Conservation (phyloP, 2,113 vertebrate species). For the Zosterops japonicus region DNA sequence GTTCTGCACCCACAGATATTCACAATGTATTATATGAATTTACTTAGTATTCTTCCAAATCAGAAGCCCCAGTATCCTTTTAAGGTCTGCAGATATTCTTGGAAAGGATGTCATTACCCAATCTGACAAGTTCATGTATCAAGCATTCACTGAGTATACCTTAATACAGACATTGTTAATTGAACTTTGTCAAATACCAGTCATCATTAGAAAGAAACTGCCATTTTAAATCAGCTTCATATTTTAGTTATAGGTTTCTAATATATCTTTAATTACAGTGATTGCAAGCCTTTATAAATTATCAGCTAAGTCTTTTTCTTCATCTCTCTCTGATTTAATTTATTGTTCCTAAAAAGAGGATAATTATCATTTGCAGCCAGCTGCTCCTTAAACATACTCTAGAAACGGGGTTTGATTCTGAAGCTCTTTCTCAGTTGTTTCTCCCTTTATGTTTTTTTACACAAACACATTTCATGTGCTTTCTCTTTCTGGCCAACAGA, state of each 20-base stretch:
- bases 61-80: neutral
- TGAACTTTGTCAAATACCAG: neutral
- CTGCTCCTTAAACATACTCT: neutral
- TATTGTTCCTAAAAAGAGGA: conserved; percentile 24
- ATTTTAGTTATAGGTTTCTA: conserved; percentile 10
- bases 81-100: neutral
- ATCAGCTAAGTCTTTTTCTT: neutral
- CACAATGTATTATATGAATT: neutral
- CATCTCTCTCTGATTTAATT: conserved; percentile 12
- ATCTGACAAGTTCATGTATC: neutral
- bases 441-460: neutral
- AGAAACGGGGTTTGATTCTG: neutral
- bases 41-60: neutral
- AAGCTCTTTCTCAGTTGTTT: neutral
- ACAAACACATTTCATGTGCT: neutral
- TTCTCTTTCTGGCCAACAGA: neutral
- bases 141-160: neutral
- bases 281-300: conserved; percentile 6
- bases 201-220: neutral
- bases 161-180: neutral
- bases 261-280: conserved; percentile 2
- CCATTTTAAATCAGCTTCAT: neutral
- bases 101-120: neutral
- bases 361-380: neutral
- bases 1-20: neutral